Conservation (phyloP, 1,140 invertebrate genomes). For the Frieseomelitta varia region DNA sequence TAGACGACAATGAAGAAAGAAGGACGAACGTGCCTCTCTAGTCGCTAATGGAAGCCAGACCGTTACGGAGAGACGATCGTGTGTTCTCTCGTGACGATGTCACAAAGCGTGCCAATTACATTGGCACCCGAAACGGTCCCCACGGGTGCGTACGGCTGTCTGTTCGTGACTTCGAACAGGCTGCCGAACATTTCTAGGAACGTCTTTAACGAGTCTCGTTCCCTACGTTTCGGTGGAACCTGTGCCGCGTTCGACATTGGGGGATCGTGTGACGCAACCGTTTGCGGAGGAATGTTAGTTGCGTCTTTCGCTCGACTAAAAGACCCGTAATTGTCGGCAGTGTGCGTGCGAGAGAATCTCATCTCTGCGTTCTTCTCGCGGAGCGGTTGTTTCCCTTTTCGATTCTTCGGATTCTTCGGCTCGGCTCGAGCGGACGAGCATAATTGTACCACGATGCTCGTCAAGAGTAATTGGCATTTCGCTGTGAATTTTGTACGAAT, state of each 20-base stretch:
- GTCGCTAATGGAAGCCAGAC: constrained; percentile 35
- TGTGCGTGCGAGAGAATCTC: not conserved
- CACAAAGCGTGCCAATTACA: constrained; percentile 50
- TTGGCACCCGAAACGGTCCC: constrained; percentile 46
- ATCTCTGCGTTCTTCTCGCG: not conserved
- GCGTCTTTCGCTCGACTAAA: not conserved
- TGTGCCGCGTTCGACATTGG: not conserved
- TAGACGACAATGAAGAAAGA: not conserved
- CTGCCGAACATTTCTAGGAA: not conserved
- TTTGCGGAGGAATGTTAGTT: not conserved
- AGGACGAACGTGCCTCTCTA: constrained; percentile 9
- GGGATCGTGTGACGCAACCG: not conserved
- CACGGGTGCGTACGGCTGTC: constrained; percentile 24
- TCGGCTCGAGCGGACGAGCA: not conserved
- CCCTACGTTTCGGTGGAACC: not conserved
- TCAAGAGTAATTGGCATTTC: not conserved
- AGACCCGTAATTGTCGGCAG: not conserved
- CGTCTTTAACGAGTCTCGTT: constrained; percentile 34
- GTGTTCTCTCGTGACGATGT: constrained; percentile 23
- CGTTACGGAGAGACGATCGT: constrained; percentile 14
- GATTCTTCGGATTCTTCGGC: not conserved
- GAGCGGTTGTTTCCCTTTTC: not conserved
- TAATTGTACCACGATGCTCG: not conserved
- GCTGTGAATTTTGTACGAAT: not conserved
- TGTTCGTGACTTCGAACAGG: constrained; percentile 40